Evolutionary conservation across 2,888 invertebrate species (phyloP).

Genomic region (Cabera pusaria): DNA sequence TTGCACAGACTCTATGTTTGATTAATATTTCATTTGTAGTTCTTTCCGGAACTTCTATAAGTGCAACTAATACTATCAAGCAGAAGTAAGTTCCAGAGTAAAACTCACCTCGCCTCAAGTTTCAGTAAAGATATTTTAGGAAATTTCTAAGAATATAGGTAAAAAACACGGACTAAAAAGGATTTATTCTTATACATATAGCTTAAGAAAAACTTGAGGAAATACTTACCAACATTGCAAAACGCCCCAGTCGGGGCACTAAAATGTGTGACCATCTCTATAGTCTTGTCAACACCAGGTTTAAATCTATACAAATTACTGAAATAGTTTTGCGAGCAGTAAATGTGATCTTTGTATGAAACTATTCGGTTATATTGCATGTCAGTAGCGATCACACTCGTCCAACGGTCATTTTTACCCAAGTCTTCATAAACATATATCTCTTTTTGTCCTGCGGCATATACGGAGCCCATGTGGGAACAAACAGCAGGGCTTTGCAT

Average conservation of each 20-base stretch:
- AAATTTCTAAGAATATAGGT: no score
- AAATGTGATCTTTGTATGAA: constrained; percentile 60
- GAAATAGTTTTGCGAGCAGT: constrained; percentile 64
- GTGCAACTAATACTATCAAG: no score
- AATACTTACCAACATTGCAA: constrained; percentile 58
- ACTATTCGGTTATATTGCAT: constrained; percentile 52
- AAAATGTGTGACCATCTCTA: constrained; percentile 49
- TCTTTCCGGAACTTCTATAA: no score
- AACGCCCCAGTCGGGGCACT: constrained; percentile 53
- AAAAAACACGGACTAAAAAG: no score
- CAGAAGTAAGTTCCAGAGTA: no score
- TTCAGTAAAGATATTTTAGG: no score
- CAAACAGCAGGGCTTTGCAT: constrained; percentile 68
- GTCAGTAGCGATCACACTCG: constrained; percentile 40
- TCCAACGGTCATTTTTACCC: constrained; percentile 50
- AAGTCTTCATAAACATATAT: constrained; percentile 57
- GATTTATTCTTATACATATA: no score
- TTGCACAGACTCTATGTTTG: no score
- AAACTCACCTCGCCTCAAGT: no score
- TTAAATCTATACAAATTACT: constrained; percentile 57
- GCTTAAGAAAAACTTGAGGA: no score
- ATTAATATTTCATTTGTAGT: no score
- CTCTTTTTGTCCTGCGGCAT: constrained; percentile 55
- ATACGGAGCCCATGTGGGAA: constrained; percentile 50
- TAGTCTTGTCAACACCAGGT: constrained; percentile 46